Conservation (phyloP, 2,888 invertebrate genomes). For the Acanthosepion esculentum region DNA sequence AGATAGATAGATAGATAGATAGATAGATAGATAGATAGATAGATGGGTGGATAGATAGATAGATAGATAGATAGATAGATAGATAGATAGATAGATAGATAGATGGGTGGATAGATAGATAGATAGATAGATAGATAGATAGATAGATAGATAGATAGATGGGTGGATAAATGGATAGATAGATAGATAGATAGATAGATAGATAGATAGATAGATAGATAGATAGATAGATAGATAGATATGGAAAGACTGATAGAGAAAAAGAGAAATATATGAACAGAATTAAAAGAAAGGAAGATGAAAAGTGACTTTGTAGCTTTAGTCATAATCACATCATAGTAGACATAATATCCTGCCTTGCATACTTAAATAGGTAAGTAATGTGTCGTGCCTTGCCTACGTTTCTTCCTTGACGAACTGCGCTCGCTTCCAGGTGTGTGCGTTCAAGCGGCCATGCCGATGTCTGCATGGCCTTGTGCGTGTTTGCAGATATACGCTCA, state of each 20-base stretch:
- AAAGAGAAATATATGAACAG: background rate
- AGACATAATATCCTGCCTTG: background rate
- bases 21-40: background rate
- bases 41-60: background rate
- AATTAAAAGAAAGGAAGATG: too few species aligned
- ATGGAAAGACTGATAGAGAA: background rate
- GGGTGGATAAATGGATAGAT: too few species aligned
- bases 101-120: too few species aligned
- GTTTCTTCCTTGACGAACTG: background rate
- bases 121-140: background rate
- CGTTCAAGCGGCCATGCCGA: background rate
- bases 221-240: background rate
- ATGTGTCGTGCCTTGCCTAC: background rate
- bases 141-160: background rate
- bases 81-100: background rate
- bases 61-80: background rate
- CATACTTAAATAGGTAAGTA: constrained; percentile 16
- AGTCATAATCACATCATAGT: background rate
- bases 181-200: background rate
- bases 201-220: background rate
- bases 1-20: background rate
- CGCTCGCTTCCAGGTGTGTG: background rate
- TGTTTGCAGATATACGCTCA: background rate
- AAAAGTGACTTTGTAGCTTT: background rate
- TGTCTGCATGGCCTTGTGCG: too few species aligned